Percentiles rank a stretch among this genome's conserved stretches.
Conservation (phyloP, 2,797 vertebrate genomes). For the Yasuhikotakia modesta region DNA sequence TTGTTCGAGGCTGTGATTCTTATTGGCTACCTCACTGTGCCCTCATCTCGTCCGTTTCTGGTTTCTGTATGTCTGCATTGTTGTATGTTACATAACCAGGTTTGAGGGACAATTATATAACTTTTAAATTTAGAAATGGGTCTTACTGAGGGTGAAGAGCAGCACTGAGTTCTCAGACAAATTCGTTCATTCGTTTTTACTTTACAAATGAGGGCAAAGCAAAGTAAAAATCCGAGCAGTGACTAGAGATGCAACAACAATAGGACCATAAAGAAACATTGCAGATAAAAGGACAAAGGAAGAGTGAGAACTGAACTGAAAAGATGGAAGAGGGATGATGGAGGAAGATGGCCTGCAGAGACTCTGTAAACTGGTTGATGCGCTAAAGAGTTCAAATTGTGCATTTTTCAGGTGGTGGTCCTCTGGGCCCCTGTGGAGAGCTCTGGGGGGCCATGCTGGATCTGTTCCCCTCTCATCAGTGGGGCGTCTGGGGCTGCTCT, state of each 20-base stretch:
- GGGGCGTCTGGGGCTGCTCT: slow-evolving; percentile 35
- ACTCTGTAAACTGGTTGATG: background rate
- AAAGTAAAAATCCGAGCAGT: slow-evolving; percentile 18
- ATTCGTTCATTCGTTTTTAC: slow-evolving; percentile 50
- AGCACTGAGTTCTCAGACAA: slow-evolving; percentile 30
- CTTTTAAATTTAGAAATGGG: slow-evolving; percentile 45
- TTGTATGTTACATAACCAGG: slow-evolving; percentile 55
- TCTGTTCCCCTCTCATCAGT: slow-evolving; percentile 23
- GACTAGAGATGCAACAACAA: background rate
- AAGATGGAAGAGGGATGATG: background rate
- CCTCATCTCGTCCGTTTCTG: slow-evolving; percentile 51
- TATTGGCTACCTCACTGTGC: slow-evolving; percentile 29
- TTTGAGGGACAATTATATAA: slow-evolving; percentile 57
- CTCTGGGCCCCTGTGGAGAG: slow-evolving; percentile 14
- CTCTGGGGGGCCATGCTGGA: slow-evolving; percentile 15
- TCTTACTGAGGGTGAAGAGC: slow-evolving; percentile 22
- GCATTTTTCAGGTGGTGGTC: slow-evolving; percentile 45
- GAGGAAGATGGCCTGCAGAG: background rate
- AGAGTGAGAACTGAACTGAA: background rate
- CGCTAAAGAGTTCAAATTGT: slow-evolving; percentile 13
- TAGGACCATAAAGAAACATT: background rate
- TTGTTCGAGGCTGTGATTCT: slow-evolving; percentile 43
- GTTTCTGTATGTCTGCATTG: slow-evolving; percentile 62
- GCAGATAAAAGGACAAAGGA: slow-evolving; percentile 21
- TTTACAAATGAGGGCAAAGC: slow-evolving; percentile 27